Base-by-base conservation (phyloP, 2,113 vertebrate species). In the Globicephala melas region DNA sequence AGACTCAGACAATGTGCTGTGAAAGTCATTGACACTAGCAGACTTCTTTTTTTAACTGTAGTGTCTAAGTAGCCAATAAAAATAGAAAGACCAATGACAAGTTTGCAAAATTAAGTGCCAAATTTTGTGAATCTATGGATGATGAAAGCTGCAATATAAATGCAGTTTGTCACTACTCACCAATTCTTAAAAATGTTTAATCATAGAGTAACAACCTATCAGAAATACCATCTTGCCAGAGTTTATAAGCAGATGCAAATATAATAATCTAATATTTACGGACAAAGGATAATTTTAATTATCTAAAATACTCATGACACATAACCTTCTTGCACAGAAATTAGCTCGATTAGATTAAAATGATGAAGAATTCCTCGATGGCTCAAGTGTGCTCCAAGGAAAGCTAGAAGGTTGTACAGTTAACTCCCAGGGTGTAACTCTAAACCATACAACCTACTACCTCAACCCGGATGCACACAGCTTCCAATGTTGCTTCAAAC, bases 401-500 rank as follows among this genome's bases (percentile, higher is more conserved):
- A 99, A 99, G 99, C 99, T 99, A 99, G 99, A 99, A 99, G 99
- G 99, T 99, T 99, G 99, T 99, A 99, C 99, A 99, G 99, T 99
- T 99, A 99, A 99, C 99, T 99, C 99, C 99, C 99, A 99, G 99
- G 99, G 99, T 99, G 99, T 99, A 99, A 99, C 99, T 99, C 99
- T 99, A 99, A 99, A 99, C 99, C 99, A 99, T 99, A 99, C 99
- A 99, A 99, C 99, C 99, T 99, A 99, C 99, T 99, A 99, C 99
- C 99, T 99, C 99, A 99, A 99, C 99, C 99, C 99, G 99, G 99
- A 99, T 99, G 99, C 99, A 99, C 99, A 99, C 99, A 99, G 98
- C 98, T 99, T 99, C 99, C 98, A 5, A 96, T 97, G 98, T 88
- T 97, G 98, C 98, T 98, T 95, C 97, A 98, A 98, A 98, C 81